Conservation (phyloP, 2,888 invertebrate species). For the Agonopterix subpropinquella region DNA sequence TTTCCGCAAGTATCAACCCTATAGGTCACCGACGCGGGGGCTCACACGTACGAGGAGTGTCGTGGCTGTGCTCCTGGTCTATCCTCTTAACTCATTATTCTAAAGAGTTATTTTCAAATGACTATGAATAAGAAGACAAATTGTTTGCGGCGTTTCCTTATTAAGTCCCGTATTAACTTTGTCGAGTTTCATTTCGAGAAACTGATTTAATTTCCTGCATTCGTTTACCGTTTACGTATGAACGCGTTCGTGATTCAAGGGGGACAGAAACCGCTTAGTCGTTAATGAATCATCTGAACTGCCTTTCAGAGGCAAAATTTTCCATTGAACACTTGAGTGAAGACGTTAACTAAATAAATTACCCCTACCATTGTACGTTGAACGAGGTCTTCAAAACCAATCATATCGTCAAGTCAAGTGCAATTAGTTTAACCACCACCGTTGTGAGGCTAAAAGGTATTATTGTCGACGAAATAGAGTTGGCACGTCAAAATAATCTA, state of each 20-base stretch:
- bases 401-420: too few relatives aligned
- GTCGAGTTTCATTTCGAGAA: conserved; percentile 2
- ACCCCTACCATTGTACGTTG: not conserved
- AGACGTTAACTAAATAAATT: conserved; percentile 8
- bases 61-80: too few relatives aligned
- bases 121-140: not conserved
- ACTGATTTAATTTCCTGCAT: conserved; percentile 3
- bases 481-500: too few relatives aligned
- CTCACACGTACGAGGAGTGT: too few relatives aligned
- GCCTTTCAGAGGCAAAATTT: conserved; percentile 7
- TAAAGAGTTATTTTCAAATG: not conserved
- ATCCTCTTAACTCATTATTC: not conserved
- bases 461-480: too few relatives aligned
- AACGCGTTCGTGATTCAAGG: conserved; percentile 2
- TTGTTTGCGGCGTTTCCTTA: not conserved
- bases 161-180: not conserved
- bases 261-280: conserved; percentile 1
- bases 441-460: too few relatives aligned
- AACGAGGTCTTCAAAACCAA: too few relatives aligned
- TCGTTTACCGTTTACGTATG: not conserved
- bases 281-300: conserved; percentile 6
- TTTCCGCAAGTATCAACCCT: too few relatives aligned
- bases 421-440: too few relatives aligned
- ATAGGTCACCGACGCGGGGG: too few relatives aligned
- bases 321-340: conserved; percentile 11